Base-by-base conservation (phyloP, 2,888 invertebrate species). In the Tetragnatha montana region DNA sequence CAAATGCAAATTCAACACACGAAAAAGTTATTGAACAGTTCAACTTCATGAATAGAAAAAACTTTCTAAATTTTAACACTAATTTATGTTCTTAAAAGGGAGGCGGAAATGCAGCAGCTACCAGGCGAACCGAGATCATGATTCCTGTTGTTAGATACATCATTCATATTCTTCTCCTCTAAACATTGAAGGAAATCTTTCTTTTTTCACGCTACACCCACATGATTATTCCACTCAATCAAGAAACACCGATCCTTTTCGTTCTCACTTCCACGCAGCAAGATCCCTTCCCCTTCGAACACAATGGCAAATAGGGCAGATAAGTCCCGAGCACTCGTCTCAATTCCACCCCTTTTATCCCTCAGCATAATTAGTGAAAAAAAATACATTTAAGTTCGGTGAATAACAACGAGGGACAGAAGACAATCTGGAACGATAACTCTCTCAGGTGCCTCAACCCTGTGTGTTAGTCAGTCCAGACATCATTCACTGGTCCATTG, bases 381-480 rank as follows among this genome's bases (percentile, higher is more conserved):
- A 60, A 60, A 70, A 81, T 71, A 50, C 70, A 60, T 35, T 35
- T 35, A 22, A 60, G 51, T 22, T 10, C 60, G 17, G 19, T 68
- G 60, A 79, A 79, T 60, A 68, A 49, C 19, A 49, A 79, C 79
- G 22, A 49, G 19, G 35, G 49, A 50, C 50, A 49, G 17, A 70
- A 78, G 69, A 81, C 69, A 49, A 81, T 81, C 12, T 81, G 49
- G 81, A 81, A 70, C 81, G 70, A 71, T 81, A 81, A 81, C 70
- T 47, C 70, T 47, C 81, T 0, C 49, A 22, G 51, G 70, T 50
- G 49, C 19, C 71, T 70, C 51, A 10, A 22, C 78, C 49, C 4
- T 8, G 75, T 49, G 17, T 75, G 75, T 47, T 35, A n/a, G 47
- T 22, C 35, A 1, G 4, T 68, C 71, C 70, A 71, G 81, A 81